Evolutionary conservation across 2,888 invertebrate species (phyloP), one percentile per base, ranked within the genome.

Genomic region (Trichopoda pennipes): DNA sequence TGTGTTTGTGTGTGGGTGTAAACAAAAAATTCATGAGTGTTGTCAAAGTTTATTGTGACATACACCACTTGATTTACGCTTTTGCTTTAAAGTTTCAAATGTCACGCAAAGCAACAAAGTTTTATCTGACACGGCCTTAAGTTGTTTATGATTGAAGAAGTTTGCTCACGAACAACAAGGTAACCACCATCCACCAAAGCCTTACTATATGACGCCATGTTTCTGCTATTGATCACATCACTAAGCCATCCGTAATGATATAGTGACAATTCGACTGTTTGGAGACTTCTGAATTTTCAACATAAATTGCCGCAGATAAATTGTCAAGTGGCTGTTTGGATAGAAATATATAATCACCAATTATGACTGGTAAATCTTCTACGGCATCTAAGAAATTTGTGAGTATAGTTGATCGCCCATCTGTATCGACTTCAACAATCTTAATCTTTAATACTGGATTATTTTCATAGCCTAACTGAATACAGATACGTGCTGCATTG

Each of bases 381-480:
- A 96, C 91, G 0, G 93, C 91, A 1, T 94, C 92, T 10, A 91
- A 90, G 8, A 96, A 92, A 14, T 91, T 84, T 3, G 93, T 92
- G 0, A 94, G 91, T 0, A 94, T 85, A 0, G 93, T 92, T 74
- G 91, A 87, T 55, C 92, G 91, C 9, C 89, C 91, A 66, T 92
- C 92, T 55, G 93, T 92, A 83, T 93, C 93, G 60, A 93, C 92
- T 89, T 94, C 93, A 28, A 94, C 91, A 47, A 91, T 90, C 88
- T 93, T 94, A 0, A 95, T 92, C 92, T 94, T 94, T 84, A 93
- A 90, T 0, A 91, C 92, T 72, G 93, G 92, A 1, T 92, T 89
- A 87, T 96, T 97, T 89, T 97, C 97, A 0, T 95, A 88, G 0
- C 94, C 93, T 0, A 96, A 88, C 89, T 97, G 97, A 9, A 95